Evolutionary conservation across 2,888 invertebrate genomes (phyloP), one percentile per base, ranked within the genome.

Genomic region (Poecilus cupreus): DNA sequence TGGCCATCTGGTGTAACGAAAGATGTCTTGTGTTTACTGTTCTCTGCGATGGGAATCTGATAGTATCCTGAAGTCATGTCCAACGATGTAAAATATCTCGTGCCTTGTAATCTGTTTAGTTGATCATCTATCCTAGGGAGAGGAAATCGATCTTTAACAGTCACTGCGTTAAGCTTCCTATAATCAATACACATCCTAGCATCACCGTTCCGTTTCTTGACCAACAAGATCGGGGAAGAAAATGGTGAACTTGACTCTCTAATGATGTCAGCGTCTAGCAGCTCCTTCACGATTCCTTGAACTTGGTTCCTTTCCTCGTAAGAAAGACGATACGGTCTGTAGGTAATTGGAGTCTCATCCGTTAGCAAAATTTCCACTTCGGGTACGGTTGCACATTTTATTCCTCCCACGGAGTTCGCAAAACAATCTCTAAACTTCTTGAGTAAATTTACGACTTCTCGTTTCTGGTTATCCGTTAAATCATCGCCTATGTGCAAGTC

Each of bases 1-100:
- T 86, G 82, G 5, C 86, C 87, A 22, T 85, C 86, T 0, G 85
- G 85, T 4, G 87, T 88, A 1, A 84, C 83, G 37, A 87, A 86
- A 0, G 85, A 86, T 0, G 87, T 88, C 16, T 85, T 86, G 0
- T 81, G 82, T 6, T 84, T 84, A 26, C 85, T 85, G 4, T 84
- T 83, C 24, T 78, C 74, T 0, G 80, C 72, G 54, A 88, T 82
- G 0, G 84, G 85, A 5, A 88, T 86, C 54, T 88, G 87, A 79
- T 85, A 83, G 83, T 86, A 86, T 0, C 86, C 88, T 0, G 83
- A 82, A 5, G 83, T 82, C 64, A 87, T 77, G 81, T 88, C 87
- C 1, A 88, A 64, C 1, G 80, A 83, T 3, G 85, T 85, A 49
- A 85, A 88, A 54, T 82, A 85, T 18, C 72, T 83, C 13, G 84